These are phyloP conservation scores for Melipona beecheii DNA, from an alignment of 2,888 invertebrate species.

Conservation along the genomic window DNA sequence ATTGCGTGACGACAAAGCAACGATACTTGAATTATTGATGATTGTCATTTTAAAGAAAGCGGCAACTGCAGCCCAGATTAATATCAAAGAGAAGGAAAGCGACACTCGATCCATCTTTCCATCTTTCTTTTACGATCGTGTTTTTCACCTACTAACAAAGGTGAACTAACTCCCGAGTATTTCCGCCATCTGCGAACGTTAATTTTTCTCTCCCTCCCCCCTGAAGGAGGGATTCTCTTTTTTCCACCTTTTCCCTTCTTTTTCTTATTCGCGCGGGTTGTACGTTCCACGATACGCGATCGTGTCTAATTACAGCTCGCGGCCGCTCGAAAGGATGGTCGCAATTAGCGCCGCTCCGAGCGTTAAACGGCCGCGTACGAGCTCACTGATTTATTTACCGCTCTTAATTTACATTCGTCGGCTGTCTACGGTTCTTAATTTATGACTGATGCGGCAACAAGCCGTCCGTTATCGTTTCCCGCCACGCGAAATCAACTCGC, in stretches of 20 bases:
- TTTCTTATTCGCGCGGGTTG: too few species aligned
- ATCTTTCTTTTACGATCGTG: neutral
- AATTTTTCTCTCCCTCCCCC: neutral
- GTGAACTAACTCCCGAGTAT: neutral
- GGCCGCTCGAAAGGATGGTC: constrained; percentile 32
- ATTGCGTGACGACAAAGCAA: neutral
- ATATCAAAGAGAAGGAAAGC: neutral
- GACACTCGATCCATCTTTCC: constrained; percentile 7
- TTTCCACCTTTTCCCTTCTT: neutral
- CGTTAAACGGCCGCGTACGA: constrained; percentile 20
- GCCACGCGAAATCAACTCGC: constrained; percentile 13
- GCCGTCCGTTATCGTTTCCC: neutral
- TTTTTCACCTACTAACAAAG: constrained; percentile 1
- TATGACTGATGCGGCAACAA: constrained; percentile 1
- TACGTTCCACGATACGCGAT: constrained; percentile 17
- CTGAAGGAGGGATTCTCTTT: neutral
- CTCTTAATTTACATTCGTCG: constrained; percentile 42
- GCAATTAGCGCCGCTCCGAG: constrained; percentile 48
- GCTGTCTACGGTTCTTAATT: constrained; percentile 11
- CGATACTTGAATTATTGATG: neutral
- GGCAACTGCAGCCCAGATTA: neutral
- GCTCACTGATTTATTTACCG: constrained; percentile 39
- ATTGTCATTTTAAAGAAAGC: neutral
- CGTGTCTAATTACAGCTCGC: constrained; percentile 45
- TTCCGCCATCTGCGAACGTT: neutral